phyloP scores from a whole-genome alignment of 2,797 vertebrate genomes.

The Syncerus caffer region DNA sequence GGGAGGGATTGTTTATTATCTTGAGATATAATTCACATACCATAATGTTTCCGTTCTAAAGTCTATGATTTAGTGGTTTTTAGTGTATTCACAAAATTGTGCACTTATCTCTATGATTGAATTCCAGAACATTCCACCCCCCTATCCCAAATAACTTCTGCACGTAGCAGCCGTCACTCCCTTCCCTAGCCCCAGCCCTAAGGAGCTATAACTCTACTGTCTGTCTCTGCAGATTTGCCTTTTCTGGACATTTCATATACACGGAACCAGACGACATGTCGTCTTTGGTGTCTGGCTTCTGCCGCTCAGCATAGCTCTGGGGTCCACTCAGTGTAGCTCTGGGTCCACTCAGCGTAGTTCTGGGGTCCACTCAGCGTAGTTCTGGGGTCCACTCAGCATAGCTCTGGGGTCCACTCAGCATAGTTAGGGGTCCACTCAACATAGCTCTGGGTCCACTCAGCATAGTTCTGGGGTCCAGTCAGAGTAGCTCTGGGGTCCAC shows the following conservation, averaged over 20 bases:
- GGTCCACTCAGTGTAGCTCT: background rate
- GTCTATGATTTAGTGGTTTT: background rate
- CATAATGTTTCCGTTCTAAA: background rate
- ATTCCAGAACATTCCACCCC: background rate
- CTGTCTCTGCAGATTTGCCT: background rate
- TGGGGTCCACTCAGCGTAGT: too few relatives aligned
- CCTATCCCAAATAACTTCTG: background rate
- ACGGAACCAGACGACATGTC: rapidly evolving
- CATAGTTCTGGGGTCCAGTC: too few relatives aligned
- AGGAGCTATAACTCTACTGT: background rate
- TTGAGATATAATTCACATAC: background rate
- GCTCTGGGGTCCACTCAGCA: background rate
- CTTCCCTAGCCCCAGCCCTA: rapidly evolving
- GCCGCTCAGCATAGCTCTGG: rapidly evolving
- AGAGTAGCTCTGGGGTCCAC: too few relatives aligned
- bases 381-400: too few relatives aligned
- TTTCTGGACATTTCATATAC: background rate
- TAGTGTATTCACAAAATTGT: background rate
- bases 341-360: too few relatives aligned
- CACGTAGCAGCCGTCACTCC: background rate
- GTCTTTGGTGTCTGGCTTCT: background rate
- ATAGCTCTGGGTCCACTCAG: background rate
- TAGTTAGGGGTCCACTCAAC: background rate
- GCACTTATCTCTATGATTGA: too few relatives aligned
- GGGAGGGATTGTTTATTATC: background rate